phyloP scores from a whole-genome alignment of 2,113 vertebrate species.

The Menura novaehollandiae region DNA sequence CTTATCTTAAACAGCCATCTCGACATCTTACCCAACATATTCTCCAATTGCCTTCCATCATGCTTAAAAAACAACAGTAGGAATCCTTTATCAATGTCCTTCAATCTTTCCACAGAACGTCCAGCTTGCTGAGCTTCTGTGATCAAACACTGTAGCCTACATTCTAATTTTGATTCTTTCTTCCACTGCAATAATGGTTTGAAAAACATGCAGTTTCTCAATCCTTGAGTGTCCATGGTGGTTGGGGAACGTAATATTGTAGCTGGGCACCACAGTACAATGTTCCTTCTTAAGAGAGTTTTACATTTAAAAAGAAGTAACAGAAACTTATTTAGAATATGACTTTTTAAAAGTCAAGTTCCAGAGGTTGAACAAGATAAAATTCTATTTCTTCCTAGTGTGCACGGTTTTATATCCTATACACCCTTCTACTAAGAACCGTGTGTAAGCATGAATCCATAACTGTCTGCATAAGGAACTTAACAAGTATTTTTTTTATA shows the following conservation, averaged over 20 bases:
- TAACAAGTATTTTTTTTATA: not conserved
- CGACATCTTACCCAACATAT: not conserved
- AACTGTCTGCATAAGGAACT: not conserved
- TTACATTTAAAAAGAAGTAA: not conserved
- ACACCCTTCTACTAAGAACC: not conserved
- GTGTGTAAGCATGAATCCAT: not conserved
- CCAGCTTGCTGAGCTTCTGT: not conserved
- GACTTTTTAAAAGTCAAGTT: not conserved
- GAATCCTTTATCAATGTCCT: not conserved
- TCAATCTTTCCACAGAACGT: not conserved
- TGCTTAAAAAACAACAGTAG: not conserved
- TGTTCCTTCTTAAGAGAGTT: not conserved
- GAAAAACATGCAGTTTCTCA: not conserved
- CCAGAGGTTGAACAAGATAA: not conserved
- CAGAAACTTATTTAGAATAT: not conserved
- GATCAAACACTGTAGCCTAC: not conserved
- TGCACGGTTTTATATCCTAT: not conserved
- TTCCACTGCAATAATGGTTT: not conserved
- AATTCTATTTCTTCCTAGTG: not conserved
- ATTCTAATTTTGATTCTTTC: not conserved
- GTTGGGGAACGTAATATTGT: not conserved
- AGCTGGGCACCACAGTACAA: not conserved
- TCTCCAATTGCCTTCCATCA: not conserved
- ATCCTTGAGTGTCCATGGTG: not conserved
- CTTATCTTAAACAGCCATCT: not conserved